phyloP scores from a whole-genome alignment of 2,797 vertebrate species.

The Acrossocheilus wenchowensis region DNA sequence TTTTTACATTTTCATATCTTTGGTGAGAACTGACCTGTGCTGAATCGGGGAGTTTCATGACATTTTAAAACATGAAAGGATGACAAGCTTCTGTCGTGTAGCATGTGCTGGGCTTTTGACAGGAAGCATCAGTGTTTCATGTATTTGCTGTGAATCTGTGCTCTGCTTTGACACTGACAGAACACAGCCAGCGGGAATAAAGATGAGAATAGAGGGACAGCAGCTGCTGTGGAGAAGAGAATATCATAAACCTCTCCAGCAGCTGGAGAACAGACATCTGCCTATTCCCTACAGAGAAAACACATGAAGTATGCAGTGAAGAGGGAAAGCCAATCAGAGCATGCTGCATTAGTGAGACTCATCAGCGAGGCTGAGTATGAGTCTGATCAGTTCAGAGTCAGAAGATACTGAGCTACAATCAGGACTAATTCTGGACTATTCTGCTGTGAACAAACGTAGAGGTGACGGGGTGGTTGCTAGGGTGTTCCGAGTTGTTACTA shows the following conservation, averaged over 20 bases:
- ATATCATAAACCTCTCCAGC: slow-evolving; percentile 25
- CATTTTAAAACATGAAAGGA: slow-evolving; percentile 7
- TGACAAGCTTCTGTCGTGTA: background rate
- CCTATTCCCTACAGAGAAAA: slow-evolving; percentile 12
- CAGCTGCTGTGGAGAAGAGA: slow-evolving; percentile 13
- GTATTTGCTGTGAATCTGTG: background rate
- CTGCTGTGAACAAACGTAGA: background rate
- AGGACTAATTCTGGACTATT: background rate
- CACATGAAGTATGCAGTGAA: slow-evolving; percentile 7
- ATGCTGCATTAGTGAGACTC: background rate
- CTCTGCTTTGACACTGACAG: slow-evolving; percentile 22
- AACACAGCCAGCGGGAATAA: slow-evolving; percentile 16
- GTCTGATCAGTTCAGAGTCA: background rate
- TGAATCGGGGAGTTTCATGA: background rate
- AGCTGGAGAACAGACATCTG: slow-evolving; percentile 39
- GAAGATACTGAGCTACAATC: background rate
- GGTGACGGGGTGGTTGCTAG: background rate
- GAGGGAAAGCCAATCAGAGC: slow-evolving; percentile 21
- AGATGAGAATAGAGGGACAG: slow-evolving; percentile 28
- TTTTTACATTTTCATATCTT: background rate
- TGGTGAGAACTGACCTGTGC: background rate
- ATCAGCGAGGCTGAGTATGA: background rate
- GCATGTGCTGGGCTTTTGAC: background rate
- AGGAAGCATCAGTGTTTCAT: background rate
- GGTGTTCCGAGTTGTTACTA: background rate